Conservation (phyloP, 2,113 vertebrate genomes). For the Dromaius novaehollandiae region DNA sequence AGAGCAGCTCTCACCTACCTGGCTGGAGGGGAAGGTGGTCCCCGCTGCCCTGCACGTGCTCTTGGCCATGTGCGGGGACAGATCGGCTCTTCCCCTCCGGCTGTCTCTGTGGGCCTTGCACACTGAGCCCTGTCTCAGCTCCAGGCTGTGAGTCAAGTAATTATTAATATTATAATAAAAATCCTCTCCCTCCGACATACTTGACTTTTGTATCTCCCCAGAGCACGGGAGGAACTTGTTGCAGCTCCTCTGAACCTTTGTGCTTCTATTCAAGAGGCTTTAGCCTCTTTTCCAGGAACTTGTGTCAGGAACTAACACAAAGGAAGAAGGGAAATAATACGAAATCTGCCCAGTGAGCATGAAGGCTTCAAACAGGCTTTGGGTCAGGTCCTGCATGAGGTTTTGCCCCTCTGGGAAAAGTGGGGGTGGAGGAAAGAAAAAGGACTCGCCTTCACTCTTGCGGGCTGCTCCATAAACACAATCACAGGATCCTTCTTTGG, state of each 20-base stretch:
- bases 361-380: not conserved
- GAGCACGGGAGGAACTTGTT: not conserved
- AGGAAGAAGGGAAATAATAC: not conserved
- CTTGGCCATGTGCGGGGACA: not conserved
- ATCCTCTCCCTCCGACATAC: rapidly evolving
- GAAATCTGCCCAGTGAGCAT: not conserved
- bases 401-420: not conserved
- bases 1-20: no score
- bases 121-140: not conserved
- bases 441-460: not conserved
- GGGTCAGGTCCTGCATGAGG: not conserved
- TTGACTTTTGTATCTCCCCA: not conserved
- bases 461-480: not conserved
- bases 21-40: no score
- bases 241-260: not conserved
- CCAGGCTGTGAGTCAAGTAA: not conserved
- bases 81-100: not conserved
- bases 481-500: not conserved
- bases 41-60: not conserved
- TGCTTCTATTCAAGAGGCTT: not conserved
- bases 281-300: not conserved
- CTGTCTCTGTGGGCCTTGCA: rapidly evolving
- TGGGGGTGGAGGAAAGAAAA: not conserved
- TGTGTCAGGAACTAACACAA: not conserved
- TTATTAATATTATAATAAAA: not conserved